These are phyloP conservation scores for Callochromis pleurospilus DNA, from an alignment of 2,113 vertebrate species.

Conservation along the genomic window DNA sequence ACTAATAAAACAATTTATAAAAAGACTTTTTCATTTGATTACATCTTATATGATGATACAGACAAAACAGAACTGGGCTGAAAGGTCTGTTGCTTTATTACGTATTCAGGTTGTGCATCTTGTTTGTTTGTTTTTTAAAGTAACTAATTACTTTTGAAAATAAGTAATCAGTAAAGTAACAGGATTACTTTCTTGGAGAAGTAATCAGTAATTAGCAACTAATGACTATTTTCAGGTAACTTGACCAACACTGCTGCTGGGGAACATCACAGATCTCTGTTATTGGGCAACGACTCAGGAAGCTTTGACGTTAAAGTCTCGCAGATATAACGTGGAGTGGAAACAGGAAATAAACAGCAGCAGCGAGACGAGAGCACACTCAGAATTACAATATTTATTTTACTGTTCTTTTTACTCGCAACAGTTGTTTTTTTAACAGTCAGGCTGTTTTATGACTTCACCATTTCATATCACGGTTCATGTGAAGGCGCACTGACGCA, in stretches of 20 bases:
- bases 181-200: too few species aligned
- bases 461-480: fast-evolving
- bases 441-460: not conserved
- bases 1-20: not conserved
- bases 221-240: not conserved
- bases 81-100: not conserved
- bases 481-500: not conserved
- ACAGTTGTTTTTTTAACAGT: not conserved
- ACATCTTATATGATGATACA: fast-evolving
- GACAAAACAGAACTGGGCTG: fast-evolving
- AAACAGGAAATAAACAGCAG: too few species aligned
- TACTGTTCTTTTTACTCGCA: too few species aligned
- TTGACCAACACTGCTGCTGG: not conserved
- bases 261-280: too few species aligned
- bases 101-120: fast-evolving
- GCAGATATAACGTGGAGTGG: too few species aligned
- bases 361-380: too few species aligned
- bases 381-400: too few species aligned
- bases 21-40: fast-evolving
- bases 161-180: not conserved
- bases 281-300: too few species aligned
- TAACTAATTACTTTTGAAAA: not conserved
- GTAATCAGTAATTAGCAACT: not conserved
- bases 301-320: too few species aligned
- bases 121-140: not conserved